phyloP scores from a whole-genome alignment of 2,888 invertebrate genomes.

The Eledona agricola region DNA sequence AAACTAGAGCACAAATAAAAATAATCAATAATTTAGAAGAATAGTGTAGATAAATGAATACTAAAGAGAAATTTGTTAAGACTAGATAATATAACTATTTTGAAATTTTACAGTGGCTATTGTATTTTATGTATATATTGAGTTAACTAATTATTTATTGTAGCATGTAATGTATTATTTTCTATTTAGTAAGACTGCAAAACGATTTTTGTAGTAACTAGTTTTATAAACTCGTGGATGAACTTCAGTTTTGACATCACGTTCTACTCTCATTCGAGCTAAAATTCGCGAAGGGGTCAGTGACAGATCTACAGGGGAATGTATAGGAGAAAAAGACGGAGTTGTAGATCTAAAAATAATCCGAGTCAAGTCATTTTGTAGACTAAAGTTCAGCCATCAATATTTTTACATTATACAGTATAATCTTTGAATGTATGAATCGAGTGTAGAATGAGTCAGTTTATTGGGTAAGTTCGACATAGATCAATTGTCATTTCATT shows the following conservation, averaged over 20 bases:
- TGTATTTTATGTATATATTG: conserved; percentile 29
- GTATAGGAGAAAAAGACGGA: conserved; percentile 24
- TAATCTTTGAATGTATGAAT: conserved; percentile 39
- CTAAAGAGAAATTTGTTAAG: conserved; percentile 36
- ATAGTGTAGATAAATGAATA: conserved; percentile 34
- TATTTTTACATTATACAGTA: conserved; percentile 32
- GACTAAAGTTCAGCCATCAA: conserved; percentile 32
- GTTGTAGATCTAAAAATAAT: conserved; percentile 1
- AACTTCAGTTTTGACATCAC: conserved; percentile 29
- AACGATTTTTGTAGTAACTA: conserved; percentile 30
- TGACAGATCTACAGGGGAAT: conserved; percentile 31
- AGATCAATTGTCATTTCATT: conserved; percentile 43
- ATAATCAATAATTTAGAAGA: conserved; percentile 31
- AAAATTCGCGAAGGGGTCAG: not conserved
- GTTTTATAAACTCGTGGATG: conserved; percentile 18
- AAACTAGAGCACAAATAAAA: conserved; percentile 33
- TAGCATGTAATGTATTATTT: conserved; percentile 29
- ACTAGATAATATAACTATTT: conserved; percentile 31
- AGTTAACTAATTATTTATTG: conserved; percentile 36
- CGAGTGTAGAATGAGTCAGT: conserved; percentile 38
- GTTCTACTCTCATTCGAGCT: conserved; percentile 13
- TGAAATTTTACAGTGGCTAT: conserved; percentile 37
- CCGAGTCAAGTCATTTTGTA: conserved; percentile 19
- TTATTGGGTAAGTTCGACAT: conserved; percentile 42
- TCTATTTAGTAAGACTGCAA: conserved; percentile 37